Evolutionary conservation across 2,113 vertebrate genomes (phyloP).

Genomic region (Tichodroma muraria): DNA sequence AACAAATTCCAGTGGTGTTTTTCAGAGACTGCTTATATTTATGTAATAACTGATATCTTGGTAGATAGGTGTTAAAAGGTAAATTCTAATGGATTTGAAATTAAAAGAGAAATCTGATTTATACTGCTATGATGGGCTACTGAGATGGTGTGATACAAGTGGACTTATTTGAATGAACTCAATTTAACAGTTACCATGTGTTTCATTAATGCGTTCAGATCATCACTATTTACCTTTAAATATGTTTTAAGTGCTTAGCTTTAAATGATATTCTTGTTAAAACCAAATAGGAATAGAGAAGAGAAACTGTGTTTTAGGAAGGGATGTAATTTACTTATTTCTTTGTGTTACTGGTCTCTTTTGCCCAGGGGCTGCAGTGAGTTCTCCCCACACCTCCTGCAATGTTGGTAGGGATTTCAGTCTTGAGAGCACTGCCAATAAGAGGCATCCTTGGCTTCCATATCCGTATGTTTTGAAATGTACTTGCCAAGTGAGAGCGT

Average conservation of each 20-base stretch:
- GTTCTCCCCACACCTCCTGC: background rate
- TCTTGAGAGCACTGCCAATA: background rate
- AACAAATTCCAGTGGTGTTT: background rate
- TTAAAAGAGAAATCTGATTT: background rate
- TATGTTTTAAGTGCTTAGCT: background rate
- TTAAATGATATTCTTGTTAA: background rate
- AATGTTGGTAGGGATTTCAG: background rate
- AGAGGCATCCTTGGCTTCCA: background rate
- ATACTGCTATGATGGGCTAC: background rate
- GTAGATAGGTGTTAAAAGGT: background rate
- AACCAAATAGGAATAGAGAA: background rate
- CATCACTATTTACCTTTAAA: background rate
- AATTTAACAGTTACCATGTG: no score
- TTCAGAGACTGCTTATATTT: background rate
- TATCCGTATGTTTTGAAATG: fast-evolving
- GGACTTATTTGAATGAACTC: background rate
- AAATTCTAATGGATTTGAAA: background rate
- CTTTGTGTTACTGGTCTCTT: fast-evolving
- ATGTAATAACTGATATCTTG: background rate
- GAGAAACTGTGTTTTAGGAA: background rate
- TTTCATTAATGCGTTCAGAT: background rate
- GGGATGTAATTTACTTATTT: background rate
- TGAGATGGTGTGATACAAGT: background rate
- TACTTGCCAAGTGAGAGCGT: background rate
- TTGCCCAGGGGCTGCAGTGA: background rate